Evolutionary conservation across 2,797 vertebrate species (phyloP), one percentile per base, ranked within the genome.

Genomic region (Malurus leucopterus): DNA sequence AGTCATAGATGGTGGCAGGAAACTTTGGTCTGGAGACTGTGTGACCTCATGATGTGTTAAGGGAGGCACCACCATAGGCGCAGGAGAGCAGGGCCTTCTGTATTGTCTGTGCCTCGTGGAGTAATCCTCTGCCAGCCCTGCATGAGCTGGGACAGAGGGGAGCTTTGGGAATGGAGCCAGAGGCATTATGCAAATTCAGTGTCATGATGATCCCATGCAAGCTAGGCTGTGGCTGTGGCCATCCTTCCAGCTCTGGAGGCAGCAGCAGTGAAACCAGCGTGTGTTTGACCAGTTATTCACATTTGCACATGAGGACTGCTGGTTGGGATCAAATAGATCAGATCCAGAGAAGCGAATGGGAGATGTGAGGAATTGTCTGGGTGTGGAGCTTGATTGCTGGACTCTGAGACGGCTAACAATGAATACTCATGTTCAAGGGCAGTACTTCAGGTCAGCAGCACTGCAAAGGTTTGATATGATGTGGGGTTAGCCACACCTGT

Each of bases 151-250:
- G 75, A 55, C 75, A 80, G 79, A 85, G 88, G 47, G 72, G 24
- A 57, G 4, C 36, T 94, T 83, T 75, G 76, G 94, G 84, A 86
- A 67, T 9, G 59, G n/a, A 90, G 75, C 65, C 91, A 93, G 84
- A 72, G 65, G 30, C 72, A 67, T 81, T 47, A 32, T 78, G 65
- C 79, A 85, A 51, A 46, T 75, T 89, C 51, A 38, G 34, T 43
- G n/a, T 22, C 44, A 26, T 5, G 43, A 67, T 71, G 38, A 83
- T n/a, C 72, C 75, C 29, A 7, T 32, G 23, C 23, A 34, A 55
- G 47, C 44, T 29, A 24, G 54, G 58, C 70, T 63, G 63, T 89
- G 90, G 47, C 82, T 62, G 58, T 36, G 65, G 34, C 81, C 65
- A 15, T 11, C 29, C 43, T 79, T 54, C 53, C 49, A 68, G 64